Evolutionary conservation across 2,113 vertebrate genomes (phyloP).

Genomic region (Podiceps cristatus): DNA sequence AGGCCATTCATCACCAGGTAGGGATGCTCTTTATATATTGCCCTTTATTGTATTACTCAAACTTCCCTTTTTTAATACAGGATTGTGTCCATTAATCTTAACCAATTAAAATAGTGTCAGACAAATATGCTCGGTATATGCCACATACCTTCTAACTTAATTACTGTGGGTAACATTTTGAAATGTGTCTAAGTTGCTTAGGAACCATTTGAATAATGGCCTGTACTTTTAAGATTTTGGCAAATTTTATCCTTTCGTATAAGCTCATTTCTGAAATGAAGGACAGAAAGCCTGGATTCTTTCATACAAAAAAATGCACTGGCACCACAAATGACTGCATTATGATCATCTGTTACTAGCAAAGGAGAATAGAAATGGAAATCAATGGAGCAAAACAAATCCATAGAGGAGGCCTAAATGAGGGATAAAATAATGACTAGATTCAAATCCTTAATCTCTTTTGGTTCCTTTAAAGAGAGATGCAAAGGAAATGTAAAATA

Average conservation of each 20-base stretch:
- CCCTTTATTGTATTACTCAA: not conserved
- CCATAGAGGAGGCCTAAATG: not conserved
- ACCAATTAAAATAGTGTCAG: not conserved
- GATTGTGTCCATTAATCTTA: not conserved
- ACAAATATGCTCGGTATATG: not conserved
- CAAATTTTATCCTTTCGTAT: not conserved
- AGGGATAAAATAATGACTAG: not conserved
- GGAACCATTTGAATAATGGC: not conserved
- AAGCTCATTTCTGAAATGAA: not conserved
- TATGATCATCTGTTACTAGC: not conserved
- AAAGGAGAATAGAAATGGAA: not conserved
- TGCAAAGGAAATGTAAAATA: not conserved
- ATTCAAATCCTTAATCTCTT: not conserved
- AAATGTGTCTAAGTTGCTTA: not conserved
- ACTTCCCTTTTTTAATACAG: not conserved
- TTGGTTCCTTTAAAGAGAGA: not conserved
- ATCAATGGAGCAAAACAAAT: conserved; percentile 3
- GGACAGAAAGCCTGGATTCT: not conserved
- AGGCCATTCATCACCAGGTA: not conserved
- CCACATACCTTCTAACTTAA: conserved; percentile 12
- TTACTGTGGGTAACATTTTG: not conserved
- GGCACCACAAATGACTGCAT: not conserved
- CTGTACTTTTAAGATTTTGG: not conserved
- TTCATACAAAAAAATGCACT: not conserved
- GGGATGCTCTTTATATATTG: not conserved